These are phyloP conservation scores for Datnioides undecimradiatus DNA, from an alignment of 2,113 vertebrate species.

Conservation along the genomic window DNA sequence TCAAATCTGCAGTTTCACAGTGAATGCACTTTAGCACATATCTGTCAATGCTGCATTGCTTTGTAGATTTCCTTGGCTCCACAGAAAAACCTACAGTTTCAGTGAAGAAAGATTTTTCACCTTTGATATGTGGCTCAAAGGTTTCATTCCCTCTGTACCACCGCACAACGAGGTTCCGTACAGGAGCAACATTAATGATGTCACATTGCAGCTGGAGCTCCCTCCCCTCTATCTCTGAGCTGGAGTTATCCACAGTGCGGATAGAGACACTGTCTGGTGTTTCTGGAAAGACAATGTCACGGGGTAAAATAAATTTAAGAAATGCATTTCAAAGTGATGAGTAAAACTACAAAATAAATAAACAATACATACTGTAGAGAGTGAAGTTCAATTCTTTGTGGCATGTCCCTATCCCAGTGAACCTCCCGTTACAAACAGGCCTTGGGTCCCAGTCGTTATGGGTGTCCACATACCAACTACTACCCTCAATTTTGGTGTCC, in stretches of 20 bases:
- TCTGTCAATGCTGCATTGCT: not conserved
- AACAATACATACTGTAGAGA: slow-evolving; percentile 79
- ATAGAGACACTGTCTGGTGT: slow-evolving; percentile 73
- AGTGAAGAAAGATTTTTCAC: slow-evolving; percentile 31
- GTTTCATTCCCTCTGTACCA: slow-evolving; percentile 69
- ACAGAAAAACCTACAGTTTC: not conserved
- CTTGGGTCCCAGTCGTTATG: slow-evolving; percentile 59
- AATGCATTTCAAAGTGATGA: not conserved
- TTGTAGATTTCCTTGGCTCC: not conserved
- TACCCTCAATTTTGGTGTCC: rapidly evolving
- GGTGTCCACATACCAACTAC: slow-evolving; percentile 21
- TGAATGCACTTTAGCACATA: not conserved
- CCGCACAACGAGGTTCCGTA: slow-evolving; percentile 54
- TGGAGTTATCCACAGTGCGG: not conserved
- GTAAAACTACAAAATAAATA: not conserved
- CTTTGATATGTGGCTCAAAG: rapidly evolving
- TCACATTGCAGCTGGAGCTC: slow-evolving; percentile 79
- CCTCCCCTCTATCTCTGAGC: slow-evolving; percentile 37
- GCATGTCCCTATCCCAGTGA: not conserved
- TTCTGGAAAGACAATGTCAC: slow-evolving; percentile 61
- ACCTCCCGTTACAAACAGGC: slow-evolving; percentile 46
- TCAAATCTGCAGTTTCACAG: not conserved
- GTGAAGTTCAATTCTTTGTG: slow-evolving; percentile 43
- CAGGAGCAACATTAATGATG: slow-evolving; percentile 70
- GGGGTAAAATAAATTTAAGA: not conserved